Conservation (phyloP, 64 coral and sea anemone species). For the Porites australiensis region DNA sequence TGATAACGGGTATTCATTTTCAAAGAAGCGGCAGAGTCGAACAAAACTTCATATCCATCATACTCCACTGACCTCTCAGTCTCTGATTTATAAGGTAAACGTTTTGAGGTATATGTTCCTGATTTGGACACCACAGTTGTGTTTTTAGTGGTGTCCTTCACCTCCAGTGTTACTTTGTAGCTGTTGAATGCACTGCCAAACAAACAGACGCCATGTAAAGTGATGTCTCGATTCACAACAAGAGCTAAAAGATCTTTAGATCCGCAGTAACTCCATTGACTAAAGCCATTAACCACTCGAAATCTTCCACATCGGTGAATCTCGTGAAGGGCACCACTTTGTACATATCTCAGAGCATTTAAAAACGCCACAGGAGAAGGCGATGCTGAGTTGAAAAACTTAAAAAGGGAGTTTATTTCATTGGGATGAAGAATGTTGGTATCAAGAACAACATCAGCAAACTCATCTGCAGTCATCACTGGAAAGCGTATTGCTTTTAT, state of each 20-base stretch:
- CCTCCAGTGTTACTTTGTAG: not conserved
- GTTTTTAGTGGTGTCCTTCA: not conserved
- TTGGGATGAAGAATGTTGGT: not conserved
- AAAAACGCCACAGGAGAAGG: not conserved
- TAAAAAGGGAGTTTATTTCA: not conserved
- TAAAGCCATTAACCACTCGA: too few relatives aligned
- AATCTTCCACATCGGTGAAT: not conserved
- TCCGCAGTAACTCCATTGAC: too few relatives aligned
- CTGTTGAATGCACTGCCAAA: not conserved
- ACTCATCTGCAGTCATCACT: not conserved
- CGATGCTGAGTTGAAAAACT: not conserved
- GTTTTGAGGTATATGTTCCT: not conserved
- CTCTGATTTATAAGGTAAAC: too few relatives aligned
- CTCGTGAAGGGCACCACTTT: too few relatives aligned
- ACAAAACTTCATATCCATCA: not conserved
- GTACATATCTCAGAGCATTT: not conserved
- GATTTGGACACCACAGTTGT: not conserved
- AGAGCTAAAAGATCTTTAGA: not conserved
- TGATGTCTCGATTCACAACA: not conserved
- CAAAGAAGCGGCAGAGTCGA: not conserved
- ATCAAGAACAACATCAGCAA: not conserved
- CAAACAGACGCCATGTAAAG: not conserved
- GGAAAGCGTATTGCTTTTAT: constrained; percentile 17
- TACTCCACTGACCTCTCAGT: too few relatives aligned
- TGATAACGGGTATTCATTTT: not conserved